Base-by-base conservation (phyloP, 2,888 invertebrate genomes). In the Mythimna ferrago region DNA sequence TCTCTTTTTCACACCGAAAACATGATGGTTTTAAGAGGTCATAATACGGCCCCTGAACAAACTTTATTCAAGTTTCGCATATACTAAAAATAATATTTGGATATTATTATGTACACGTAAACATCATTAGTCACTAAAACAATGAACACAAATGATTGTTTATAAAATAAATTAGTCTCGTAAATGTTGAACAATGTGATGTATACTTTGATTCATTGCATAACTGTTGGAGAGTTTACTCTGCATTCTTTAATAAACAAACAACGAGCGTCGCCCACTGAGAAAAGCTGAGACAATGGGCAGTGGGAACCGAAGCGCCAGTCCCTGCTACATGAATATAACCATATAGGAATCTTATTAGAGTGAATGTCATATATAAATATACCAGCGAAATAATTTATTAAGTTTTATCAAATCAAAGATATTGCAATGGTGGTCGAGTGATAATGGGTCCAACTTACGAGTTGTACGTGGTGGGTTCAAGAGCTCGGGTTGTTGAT, bases 211-310 rank as follows among this genome's bases (percentile, higher is more conserved):
- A n/a, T 32, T 60, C 26, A 57, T 80, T 78, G 54, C 66, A 70
- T 70, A 82, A 82, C 60, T 57, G 38, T 44, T 10, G 51, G 41
- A 73, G 58, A 78, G 69, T 82, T 32, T 79, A 44, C 32, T 61
- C 63, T 57, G 73, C 69, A 73, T 73, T 82, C 66, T 82, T 77
- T 80, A 57, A 48, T 65, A 80, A 82, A 70, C 79, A 80, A 80
- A 80, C 73, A 65, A 51, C 19, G n/a, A 26, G n/a, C 14, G 56
- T 63, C 82, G 68, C 79, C 73, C 73, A 82, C 80, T 66, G 56
- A 32, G 26, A 66, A 62, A 78, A 69, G 66, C 11, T 57, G 58
- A 10, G 66, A n/a, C 63, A 82, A 38, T 38, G 26, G 19, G 6
- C 11, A 60, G 56, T 44, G 19, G 0, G 0, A 38, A 0, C 53